These are phyloP conservation scores for Oryzaephilus surinamensis DNA, from an alignment of 1,140 invertebrate species.

Conservation along the genomic window DNA sequence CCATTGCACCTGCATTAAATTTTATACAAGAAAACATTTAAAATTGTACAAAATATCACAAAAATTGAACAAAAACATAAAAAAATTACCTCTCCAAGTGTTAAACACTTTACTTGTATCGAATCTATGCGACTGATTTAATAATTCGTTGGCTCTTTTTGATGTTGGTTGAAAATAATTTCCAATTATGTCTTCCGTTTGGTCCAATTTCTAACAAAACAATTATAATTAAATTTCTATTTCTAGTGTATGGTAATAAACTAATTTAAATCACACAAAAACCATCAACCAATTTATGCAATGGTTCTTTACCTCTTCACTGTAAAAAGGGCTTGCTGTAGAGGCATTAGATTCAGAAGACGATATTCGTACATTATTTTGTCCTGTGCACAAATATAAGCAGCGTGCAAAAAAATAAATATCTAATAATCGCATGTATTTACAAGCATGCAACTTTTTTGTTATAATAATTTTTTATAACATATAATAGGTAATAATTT, in stretches of 20 bases:
- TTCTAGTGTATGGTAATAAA: not conserved
- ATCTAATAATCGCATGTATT: conserved; percentile 6
- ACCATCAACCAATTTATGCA: not conserved
- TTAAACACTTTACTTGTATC: conserved; percentile 39
- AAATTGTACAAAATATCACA: too few species aligned
- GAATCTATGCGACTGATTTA: conserved; percentile 39
- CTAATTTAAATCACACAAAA: too few species aligned
- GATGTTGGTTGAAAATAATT: conserved; percentile 56
- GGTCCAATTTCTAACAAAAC: conserved; percentile 49
- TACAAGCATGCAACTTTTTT: too few species aligned
- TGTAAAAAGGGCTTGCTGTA: not conserved
- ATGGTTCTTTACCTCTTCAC: conserved; percentile 7
- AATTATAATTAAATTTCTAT: too few species aligned
- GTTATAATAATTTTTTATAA: too few species aligned
- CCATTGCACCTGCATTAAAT: conserved; percentile 5
- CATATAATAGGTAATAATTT: too few species aligned
- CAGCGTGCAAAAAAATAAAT: conserved; percentile 22
- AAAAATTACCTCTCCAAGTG: conserved; percentile 40
- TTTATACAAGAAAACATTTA: too few species aligned
- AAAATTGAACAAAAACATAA: too few species aligned
- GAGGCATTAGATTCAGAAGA: conserved; percentile 14
- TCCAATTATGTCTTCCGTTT: conserved; percentile 53
- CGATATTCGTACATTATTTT: conserved; percentile 20
- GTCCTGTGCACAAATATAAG: too few species aligned
- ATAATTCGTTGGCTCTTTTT: conserved; percentile 49